A percentile compares a stretch with the other conserved stretches of the same genome.
Conservation (phyloP, 2,888 invertebrate genomes). For the Stenurella melanura region DNA sequence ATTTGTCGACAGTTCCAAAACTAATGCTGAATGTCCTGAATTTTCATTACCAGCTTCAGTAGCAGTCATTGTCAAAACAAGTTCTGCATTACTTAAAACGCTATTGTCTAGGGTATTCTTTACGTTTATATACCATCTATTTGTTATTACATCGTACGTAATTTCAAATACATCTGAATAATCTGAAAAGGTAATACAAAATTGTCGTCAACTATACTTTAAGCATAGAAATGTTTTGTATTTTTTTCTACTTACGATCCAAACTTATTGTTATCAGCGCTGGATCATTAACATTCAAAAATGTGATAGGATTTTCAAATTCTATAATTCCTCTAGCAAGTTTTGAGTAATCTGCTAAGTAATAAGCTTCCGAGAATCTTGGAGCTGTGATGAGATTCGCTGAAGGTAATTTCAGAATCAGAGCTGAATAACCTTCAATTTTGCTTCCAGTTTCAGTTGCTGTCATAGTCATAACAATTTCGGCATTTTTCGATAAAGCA, state of each 20-base stretch:
- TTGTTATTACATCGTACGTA: neutral
- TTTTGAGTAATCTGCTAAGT: conserved; percentile 28
- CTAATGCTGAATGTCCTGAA: conserved; percentile 34
- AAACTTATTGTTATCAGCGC: neutral
- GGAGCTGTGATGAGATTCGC: neutral
- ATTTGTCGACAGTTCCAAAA: conserved; percentile 29
- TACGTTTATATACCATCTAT: conserved; percentile 18
- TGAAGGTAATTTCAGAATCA: conserved; percentile 6
- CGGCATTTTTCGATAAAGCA: neutral
- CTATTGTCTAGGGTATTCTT: neutral
- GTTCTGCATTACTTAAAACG: conserved; percentile 7
- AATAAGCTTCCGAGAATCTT: conserved; percentile 27
- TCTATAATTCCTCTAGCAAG: conserved; percentile 16
- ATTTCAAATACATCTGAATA: conserved; percentile 13
- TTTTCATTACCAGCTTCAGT: conserved; percentile 2
- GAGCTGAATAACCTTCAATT: neutral
- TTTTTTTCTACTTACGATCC: conserved; percentile 18
- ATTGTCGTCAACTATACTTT: neutral
- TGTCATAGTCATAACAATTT: neutral
- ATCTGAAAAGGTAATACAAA: neutral
- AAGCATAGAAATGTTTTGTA: neutral
- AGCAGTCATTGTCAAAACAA: conserved; percentile 32
- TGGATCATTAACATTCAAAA: conserved; percentile 14
- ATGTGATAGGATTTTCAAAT: conserved; percentile 9
- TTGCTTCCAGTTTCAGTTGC: neutral